Conservation (phyloP, 2,113 vertebrate genomes). For the Patagioenas fasciata region DNA sequence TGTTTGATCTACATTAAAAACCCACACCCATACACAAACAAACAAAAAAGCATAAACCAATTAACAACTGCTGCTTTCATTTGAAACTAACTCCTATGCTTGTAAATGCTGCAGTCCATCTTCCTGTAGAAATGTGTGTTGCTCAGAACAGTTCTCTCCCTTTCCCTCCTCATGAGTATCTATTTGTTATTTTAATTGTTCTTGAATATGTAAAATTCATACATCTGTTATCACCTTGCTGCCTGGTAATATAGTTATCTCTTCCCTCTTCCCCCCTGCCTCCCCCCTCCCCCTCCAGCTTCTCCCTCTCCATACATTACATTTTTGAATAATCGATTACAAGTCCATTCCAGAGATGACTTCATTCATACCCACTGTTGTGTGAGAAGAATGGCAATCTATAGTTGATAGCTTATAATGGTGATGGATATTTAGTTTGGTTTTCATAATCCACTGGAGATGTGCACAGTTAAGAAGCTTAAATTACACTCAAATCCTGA, state of each 20-base stretch:
- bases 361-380: background rate
- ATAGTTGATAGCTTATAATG: background rate
- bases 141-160: background rate
- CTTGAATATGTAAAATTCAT: background rate
- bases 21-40: background rate
- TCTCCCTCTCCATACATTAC: background rate
- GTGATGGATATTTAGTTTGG: background rate
- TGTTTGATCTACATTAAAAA: background rate
- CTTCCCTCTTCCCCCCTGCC: background rate
- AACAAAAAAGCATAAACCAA: background rate
- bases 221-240: background rate
- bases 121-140: background rate
- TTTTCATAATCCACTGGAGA: background rate
- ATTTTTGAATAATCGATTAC: background rate
- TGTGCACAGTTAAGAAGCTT: background rate
- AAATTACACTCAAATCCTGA: background rate
- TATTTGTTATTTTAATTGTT: background rate
- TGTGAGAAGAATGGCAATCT: background rate
- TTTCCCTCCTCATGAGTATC: background rate
- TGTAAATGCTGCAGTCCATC: background rate
- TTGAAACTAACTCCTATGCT: constrained; percentile 15
- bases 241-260: background rate
- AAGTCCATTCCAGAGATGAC: background rate
- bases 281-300: background rate
- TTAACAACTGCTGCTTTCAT: background rate